A percentile compares a stretch with the other conserved stretches of the same genome.
Evolutionary conservation across 2,113 vertebrate species (phyloP).

Genomic region (Zosterops pallidus): DNA sequence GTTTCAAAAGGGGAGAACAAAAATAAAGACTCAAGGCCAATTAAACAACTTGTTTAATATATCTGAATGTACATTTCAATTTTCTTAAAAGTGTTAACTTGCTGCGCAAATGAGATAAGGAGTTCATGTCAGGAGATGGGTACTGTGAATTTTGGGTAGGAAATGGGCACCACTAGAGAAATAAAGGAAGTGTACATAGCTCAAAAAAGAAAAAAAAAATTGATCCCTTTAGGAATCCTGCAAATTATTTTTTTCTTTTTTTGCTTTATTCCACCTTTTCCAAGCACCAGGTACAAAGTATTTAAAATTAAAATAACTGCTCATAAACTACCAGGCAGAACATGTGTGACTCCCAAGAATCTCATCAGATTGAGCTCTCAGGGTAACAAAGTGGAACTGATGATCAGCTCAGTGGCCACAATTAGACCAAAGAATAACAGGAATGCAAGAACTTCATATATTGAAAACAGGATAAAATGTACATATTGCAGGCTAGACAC

Average conservation of each 20-base stretch:
- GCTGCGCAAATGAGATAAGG: background rate
- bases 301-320: slow-evolving; percentile 9
- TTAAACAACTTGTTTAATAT: background rate
- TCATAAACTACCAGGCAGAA: background rate
- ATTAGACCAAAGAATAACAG: slow-evolving; percentile 33
- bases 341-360: background rate
- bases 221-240: background rate
- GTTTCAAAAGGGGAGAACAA: background rate
- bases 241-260: background rate
- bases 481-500: background rate
- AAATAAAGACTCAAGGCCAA: background rate
- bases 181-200: background rate
- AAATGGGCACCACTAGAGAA: background rate
- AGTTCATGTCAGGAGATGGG: background rate
- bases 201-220: background rate
- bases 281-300: background rate
- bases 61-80: background rate
- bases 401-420: background rate
- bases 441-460: background rate
- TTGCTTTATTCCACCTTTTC: background rate
- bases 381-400: slow-evolving; percentile 37
- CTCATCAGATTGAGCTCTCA: background rate
- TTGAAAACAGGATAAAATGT: background rate
- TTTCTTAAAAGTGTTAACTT: background rate
- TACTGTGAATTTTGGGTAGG: background rate